These are phyloP conservation scores for Amphibalanus amphitrite DNA, from an alignment of 1,140 invertebrate species.

Conservation along the genomic window DNA sequence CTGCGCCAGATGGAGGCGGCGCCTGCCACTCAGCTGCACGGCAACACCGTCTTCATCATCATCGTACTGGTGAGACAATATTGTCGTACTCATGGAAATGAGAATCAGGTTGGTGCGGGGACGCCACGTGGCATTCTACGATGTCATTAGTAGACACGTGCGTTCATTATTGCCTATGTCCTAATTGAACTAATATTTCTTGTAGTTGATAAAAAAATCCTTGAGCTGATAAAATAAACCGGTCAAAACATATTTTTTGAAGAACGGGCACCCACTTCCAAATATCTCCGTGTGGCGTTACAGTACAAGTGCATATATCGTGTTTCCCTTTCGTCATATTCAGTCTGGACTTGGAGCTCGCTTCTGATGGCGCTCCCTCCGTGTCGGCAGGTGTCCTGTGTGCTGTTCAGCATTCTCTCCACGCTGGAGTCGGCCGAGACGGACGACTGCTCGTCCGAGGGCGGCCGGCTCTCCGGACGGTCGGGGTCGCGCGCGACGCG, in stretches of 20 bases:
- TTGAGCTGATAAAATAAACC: too few species aligned
- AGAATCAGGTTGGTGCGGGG: too few species aligned
- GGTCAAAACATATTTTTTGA: too few species aligned
- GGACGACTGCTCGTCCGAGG: not conserved
- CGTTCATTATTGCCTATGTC: too few species aligned
- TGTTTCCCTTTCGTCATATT: not conserved
- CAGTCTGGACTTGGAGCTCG: not conserved
- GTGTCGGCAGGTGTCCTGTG: not conserved
- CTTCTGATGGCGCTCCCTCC: not conserved
- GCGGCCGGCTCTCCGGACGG: too few species aligned
- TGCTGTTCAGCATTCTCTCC: not conserved
- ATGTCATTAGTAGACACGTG: too few species aligned
- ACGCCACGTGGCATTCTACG: too few species aligned
- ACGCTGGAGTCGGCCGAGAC: not conserved
- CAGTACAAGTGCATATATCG: not conserved
- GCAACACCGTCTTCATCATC: constrained; percentile 69
- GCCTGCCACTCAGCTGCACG: constrained; percentile 46
- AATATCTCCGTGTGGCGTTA: too few species aligned
- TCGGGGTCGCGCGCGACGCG: too few species aligned
- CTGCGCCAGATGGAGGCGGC: constrained; percentile 58
- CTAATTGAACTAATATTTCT: too few species aligned
- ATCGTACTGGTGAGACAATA: constrained; percentile 45
- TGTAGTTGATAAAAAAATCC: too few species aligned
- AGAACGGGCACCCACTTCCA: too few species aligned
- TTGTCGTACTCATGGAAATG: not conserved